Base-by-base conservation (phyloP, 2,113 vertebrate genomes). In the Dendrocopos noguchii region DNA sequence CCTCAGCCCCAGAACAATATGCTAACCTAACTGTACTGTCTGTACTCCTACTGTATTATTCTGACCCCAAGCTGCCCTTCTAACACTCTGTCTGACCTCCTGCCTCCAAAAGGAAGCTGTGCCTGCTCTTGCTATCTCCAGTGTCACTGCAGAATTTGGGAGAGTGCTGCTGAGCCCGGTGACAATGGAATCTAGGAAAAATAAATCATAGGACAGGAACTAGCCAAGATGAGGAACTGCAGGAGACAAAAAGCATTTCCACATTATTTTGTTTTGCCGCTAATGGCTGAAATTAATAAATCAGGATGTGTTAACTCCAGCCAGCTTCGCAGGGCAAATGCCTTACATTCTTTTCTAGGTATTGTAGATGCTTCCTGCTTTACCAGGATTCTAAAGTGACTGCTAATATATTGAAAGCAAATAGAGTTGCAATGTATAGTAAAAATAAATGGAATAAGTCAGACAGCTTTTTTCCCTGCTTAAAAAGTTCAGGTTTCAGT, bases 1-100 rank as follows among this genome's bases (percentile, higher is more conserved):
- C 96, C 65, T 86, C 87, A 72, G 96, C 68, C 64, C 57, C 56
- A 68, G 92, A 94, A 97, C 97, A 97, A 97, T 97, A 96, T 96
- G 97, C 95, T 97, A 91, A 86, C 91, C 92, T 96, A 96, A 97
- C 95, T 92, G 90, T 84, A 96, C 95, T 97, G 92, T 60, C 76
- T 87, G 91, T 79, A 88, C 81, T 95, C 94, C 89, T 94, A 95
- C 98, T 97, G 93, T 97, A 97, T 97, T 95, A 90, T 95, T 96
- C 95, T 98, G 98, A 98, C 98, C 98, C 97, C 83, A 3, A 68
- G 95, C 96, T 97, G 97, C 98, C 98, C 97, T 96, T 94, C 88
- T 97, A 95, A 97, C 97, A 97, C 96, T 97, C 97, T 91, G 53
- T 77, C 96, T 98, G 98, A 99, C 98, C 98, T 97, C 96, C 84